Conservation (phyloP, 2,797 vertebrate species). For the Eulemur albifrons region DNA sequence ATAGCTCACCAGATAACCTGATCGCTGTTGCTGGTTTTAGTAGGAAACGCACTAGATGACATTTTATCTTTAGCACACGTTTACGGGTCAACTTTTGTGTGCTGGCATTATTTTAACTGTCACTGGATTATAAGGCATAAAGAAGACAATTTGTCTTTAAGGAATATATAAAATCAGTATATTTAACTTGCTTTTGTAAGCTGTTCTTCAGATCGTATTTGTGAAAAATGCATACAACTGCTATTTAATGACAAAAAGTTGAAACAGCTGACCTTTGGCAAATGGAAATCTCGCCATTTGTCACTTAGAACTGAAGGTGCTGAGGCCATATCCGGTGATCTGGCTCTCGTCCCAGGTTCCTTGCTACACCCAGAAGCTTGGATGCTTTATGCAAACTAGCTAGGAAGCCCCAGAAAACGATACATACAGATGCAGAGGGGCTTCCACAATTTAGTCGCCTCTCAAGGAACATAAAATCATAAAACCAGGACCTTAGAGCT, state of each 20-base stretch:
- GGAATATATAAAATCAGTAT: background rate
- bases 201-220: background rate
- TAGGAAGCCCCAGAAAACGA: background rate
- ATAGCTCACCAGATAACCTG: background rate
- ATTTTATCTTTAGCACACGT: background rate
- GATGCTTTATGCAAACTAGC: background rate
- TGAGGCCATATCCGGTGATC: background rate
- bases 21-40: background rate
- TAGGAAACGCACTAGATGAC: background rate
- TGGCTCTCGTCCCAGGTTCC: background rate
- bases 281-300: background rate
- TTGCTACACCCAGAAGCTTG: background rate
- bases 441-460: background rate
- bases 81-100: background rate
- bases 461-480: background rate
- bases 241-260: background rate
- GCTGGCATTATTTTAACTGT: background rate
- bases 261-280: background rate
- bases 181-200: background rate
- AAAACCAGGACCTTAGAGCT: background rate
- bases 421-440: background rate
- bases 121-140: background rate
- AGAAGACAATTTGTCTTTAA: constrained; percentile 29
- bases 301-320: background rate
- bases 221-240: constrained; percentile 37